Evolutionary conservation across 2,888 invertebrate species (phyloP).

Genomic region (Caradrina clavipalpis): DNA sequence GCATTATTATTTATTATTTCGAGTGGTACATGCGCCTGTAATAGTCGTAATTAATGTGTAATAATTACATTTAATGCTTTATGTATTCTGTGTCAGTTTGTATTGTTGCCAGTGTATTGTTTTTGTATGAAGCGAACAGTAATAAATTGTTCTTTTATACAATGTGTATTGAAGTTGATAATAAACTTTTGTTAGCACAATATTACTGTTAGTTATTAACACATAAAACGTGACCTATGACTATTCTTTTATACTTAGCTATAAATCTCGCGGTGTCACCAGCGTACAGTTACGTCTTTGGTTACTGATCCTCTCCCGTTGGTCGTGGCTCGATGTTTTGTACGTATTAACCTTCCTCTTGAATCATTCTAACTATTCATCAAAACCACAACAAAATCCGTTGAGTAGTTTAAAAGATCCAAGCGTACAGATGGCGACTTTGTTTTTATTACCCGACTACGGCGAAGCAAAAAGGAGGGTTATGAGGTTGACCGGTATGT

Average conservation of each 20-base stretch:
- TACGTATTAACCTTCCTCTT: no score
- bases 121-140: constrained; percentile 21
- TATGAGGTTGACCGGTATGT: no score
- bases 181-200: constrained; percentile 8
- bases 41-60: constrained; percentile 42
- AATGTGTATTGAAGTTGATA: constrained; percentile 6
- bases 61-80: constrained; percentile 38
- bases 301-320: no score
- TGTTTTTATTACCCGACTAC: no score
- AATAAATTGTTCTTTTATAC: constrained; percentile 10
- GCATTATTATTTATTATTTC: constrained; percentile 57
- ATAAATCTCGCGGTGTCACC: no score
- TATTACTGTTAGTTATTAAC: constrained; percentile 13
- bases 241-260: background rate
- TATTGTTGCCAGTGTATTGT: constrained; percentile 30
- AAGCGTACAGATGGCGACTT: no score
- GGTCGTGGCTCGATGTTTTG: no score
- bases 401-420: no score
- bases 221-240: constrained; percentile 9
- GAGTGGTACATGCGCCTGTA: constrained; percentile 30
- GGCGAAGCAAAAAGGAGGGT: no score
- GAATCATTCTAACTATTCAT: no score
- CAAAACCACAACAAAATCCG: no score
- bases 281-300: no score
- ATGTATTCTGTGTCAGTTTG: constrained; percentile 26